Percentiles rank a stretch among this genome's conserved stretches.
Evolutionary conservation across 1,140 invertebrate species (phyloP).

Genomic region (Drosophila repleta): DNA sequence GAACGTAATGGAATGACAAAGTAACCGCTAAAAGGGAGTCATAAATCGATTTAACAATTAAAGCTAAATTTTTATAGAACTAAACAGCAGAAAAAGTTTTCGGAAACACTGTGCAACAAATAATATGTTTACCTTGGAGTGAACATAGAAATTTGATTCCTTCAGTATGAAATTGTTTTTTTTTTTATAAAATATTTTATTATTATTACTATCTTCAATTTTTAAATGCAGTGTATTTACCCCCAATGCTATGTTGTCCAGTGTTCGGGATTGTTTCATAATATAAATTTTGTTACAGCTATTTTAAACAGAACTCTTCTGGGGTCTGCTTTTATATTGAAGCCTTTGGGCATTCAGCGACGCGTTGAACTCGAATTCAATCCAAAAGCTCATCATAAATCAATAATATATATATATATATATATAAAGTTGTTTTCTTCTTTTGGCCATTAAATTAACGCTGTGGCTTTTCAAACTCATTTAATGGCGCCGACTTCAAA

Average conservation of each 20-base stretch:
- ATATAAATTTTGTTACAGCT: conserved; percentile 9
- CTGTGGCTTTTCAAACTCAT: conserved; percentile 36
- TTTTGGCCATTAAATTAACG: conserved; percentile 14
- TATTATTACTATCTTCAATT: too few species aligned
- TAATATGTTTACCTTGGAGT: background rate
- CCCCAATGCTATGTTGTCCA: background rate
- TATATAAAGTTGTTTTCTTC: background rate
- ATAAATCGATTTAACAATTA: conserved; percentile 70
- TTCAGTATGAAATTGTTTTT: conserved; percentile 23
- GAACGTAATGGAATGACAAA: conserved; percentile 54
- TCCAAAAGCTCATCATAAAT: conserved; percentile 14
- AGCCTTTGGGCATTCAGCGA: conserved; percentile 32
- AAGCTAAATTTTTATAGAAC: conserved; percentile 70
- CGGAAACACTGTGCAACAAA: conserved; percentile 1
- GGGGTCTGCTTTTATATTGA: conserved; percentile 43
- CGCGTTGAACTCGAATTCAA: conserved; percentile 42
- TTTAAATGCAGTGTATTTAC: background rate
- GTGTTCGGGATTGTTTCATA: conserved; percentile 18
- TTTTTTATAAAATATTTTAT: too few species aligned
- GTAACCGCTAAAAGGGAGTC: conserved; percentile 56
- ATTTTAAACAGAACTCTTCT: conserved; percentile 13
- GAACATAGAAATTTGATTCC: background rate
- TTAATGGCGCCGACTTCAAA: conserved; percentile 79
- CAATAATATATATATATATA: background rate
- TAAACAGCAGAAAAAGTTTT: conserved; percentile 31